Percentiles rank a stretch among this genome's conserved stretches.
Evolutionary conservation across 2,797 vertebrate genomes (phyloP).

Genomic region (Syndactyla subalaris): DNA sequence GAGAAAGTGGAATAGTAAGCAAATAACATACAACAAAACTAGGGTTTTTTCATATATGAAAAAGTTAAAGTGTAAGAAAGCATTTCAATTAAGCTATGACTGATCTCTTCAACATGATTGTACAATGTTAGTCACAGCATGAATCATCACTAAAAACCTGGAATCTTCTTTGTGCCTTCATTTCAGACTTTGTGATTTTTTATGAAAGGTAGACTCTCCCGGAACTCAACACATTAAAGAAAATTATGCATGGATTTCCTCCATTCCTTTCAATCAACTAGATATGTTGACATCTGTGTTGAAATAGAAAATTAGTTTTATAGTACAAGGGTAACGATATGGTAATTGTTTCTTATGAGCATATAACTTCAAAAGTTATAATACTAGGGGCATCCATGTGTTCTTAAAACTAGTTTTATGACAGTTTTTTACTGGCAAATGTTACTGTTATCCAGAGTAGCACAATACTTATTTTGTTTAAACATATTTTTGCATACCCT

Average conservation of each 20-base stretch:
- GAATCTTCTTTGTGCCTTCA: not conserved
- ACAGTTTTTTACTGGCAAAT: not conserved
- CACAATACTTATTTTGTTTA: not conserved
- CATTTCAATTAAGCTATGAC: not conserved
- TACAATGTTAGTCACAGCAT: not conserved
- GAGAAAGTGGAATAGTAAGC: not conserved
- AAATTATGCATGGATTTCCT: conserved; percentile 44
- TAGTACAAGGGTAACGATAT: conserved; percentile 39
- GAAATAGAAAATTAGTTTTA: conserved; percentile 66
- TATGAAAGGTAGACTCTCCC: conserved; percentile 13
- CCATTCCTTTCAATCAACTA: conserved; percentile 39
- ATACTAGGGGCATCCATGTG: not conserved
- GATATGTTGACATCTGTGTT: conserved; percentile 39
- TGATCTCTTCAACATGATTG: rapidly evolving
- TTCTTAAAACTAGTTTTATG: conserved; percentile 21
- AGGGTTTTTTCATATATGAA: not conserved
- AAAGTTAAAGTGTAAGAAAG: not conserved
- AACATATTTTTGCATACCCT: not conserved
- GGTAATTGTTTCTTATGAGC: conserved; percentile 59
- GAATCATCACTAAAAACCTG: not conserved
- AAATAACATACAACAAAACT: not conserved
- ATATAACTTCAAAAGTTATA: conserved; percentile 38
- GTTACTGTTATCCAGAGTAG: not conserved
- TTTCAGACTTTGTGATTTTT: not conserved
- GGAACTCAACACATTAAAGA: conserved; percentile 33